Conservation (phyloP, 2,888 invertebrate genomes). For the Protophormia terraenovae region DNA sequence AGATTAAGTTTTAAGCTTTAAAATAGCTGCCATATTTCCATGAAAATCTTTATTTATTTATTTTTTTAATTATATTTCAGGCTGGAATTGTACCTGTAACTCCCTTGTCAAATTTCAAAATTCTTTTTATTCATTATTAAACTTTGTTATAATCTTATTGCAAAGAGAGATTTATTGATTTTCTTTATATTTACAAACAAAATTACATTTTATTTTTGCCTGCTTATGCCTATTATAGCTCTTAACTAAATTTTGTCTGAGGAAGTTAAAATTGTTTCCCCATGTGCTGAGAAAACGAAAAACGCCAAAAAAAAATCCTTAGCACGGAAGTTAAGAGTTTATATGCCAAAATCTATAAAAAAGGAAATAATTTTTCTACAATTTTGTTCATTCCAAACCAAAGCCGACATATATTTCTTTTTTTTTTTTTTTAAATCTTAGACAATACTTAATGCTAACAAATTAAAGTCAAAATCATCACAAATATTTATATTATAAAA, state of each 20-base stretch:
- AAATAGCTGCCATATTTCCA: too few species aligned
- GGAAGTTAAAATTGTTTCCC: background rate
- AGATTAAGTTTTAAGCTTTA: too few species aligned
- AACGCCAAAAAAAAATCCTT: conserved; percentile 40
- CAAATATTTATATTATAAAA: conserved; percentile 26
- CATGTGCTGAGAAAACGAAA: conserved; percentile 24
- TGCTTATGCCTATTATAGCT: conserved; percentile 18
- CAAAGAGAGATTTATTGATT: too few species aligned
- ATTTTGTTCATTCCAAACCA: conserved; percentile 8
- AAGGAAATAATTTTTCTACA: conserved; percentile 42
- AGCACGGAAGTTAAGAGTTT: conserved; percentile 58
- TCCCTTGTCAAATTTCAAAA: too few species aligned
- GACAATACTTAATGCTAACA: conserved; percentile 59
- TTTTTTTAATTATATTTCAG: too few species aligned
- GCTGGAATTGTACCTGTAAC: too few species aligned
- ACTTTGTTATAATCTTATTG: too few species aligned
- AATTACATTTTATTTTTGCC: too few species aligned
- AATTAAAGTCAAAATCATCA: conserved; percentile 63
- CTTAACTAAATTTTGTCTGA: background rate
- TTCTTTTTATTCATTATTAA: too few species aligned
- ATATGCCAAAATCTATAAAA: conserved; percentile 56
- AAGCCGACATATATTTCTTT: conserved; percentile 55
- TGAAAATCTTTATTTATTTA: too few species aligned
- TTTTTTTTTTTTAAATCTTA: conserved; percentile 57
- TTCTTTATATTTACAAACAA: too few species aligned